These are phyloP conservation scores for Myanophis thanlyinensis DNA, from an alignment of 2,113 vertebrate genomes.

Conservation along the genomic window DNA sequence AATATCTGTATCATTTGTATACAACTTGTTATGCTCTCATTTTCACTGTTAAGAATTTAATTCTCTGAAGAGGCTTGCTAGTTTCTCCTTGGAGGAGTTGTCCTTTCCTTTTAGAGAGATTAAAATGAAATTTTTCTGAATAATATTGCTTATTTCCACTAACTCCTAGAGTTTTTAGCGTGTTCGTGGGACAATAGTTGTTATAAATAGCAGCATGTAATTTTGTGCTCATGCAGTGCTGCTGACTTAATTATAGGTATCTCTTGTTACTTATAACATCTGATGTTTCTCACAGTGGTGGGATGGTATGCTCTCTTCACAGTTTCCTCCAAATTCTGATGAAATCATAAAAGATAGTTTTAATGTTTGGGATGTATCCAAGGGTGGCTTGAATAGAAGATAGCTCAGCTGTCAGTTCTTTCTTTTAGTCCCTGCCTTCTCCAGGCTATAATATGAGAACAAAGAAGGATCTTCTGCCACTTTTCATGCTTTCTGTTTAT, in stretches of 20 bases:
- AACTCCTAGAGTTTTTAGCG: conserved; percentile 30
- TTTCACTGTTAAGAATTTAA: conserved; percentile 7
- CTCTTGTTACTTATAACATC: conserved; percentile 13
- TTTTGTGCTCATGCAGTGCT: conserved; percentile 34
- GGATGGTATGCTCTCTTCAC: not conserved
- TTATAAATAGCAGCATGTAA: conserved; percentile 21
- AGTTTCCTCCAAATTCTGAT: conserved; percentile 8
- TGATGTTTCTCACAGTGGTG: conserved; percentile 11
- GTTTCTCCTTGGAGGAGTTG: not conserved
- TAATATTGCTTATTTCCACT: not conserved
- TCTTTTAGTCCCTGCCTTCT: not conserved
- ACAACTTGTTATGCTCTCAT: conserved; percentile 14
- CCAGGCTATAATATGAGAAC: not conserved
- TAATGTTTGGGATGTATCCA: not conserved
- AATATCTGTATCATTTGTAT: not conserved
- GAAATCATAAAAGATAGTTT: conserved; percentile 7
- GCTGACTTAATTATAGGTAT: conserved; percentile 37
- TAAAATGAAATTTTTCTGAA: not conserved
- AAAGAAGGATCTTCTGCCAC: not conserved
- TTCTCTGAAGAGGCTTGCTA: conserved; percentile 13
- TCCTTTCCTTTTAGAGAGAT: not conserved
- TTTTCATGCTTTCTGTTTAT: not conserved
- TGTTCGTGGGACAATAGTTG: conserved; percentile 10
- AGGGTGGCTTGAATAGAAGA: not conserved
- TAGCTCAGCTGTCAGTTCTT: not conserved